These are phyloP conservation scores for Agrilus cyanescens DNA, from an alignment of 2,888 invertebrate species.

Conservation along the genomic window DNA sequence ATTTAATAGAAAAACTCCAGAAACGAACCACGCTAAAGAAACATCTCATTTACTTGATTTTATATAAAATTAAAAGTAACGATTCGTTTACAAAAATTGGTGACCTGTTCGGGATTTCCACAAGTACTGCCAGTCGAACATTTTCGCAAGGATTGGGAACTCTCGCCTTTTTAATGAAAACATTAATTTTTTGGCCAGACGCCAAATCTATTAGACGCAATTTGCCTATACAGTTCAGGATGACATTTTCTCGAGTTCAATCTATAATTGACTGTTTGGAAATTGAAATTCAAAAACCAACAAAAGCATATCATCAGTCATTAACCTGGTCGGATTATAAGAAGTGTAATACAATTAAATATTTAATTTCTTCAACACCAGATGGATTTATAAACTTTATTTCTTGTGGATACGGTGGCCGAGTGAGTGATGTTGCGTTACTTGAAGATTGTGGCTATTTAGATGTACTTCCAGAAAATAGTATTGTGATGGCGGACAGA, in stretches of 20 bases:
- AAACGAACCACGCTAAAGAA: too few species aligned
- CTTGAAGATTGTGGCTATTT: too few species aligned
- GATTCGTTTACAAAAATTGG: slow-evolving; percentile 3
- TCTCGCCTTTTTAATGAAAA: slow-evolving; percentile 7
- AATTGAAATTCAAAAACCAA: slow-evolving; percentile 29
- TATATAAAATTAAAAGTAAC: slow-evolving; percentile 8
- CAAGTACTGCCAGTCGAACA: slow-evolving; percentile 8
- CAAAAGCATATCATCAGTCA: slow-evolving; percentile 23
- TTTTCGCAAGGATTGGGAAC: slow-evolving; percentile 9
- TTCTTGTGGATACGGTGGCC: too few species aligned
- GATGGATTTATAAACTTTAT: too few species aligned
- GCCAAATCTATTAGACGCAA: slow-evolving; percentile 8
- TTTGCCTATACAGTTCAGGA: slow-evolving; percentile 17
- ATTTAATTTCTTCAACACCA: too few species aligned
- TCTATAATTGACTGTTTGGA: slow-evolving; percentile 30
- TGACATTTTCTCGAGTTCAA: slow-evolving; percentile 16
- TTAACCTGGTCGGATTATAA: slow-evolving; percentile 27
- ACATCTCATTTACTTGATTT: too few species aligned
- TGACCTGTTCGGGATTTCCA: slow-evolving; percentile 4
- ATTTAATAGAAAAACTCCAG: too few species aligned
- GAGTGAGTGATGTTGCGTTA: too few species aligned
- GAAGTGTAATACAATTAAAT: slow-evolving; percentile 19
- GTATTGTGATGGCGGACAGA: too few species aligned
- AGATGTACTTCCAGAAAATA: too few species aligned
- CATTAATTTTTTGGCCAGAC: slow-evolving; percentile 11